A percentile compares a stretch with the other conserved stretches of the same genome.
These are phyloP conservation scores for Hyaena hyaena DNA, from an alignment of 2,113 vertebrate species.

Conservation along the genomic window DNA sequence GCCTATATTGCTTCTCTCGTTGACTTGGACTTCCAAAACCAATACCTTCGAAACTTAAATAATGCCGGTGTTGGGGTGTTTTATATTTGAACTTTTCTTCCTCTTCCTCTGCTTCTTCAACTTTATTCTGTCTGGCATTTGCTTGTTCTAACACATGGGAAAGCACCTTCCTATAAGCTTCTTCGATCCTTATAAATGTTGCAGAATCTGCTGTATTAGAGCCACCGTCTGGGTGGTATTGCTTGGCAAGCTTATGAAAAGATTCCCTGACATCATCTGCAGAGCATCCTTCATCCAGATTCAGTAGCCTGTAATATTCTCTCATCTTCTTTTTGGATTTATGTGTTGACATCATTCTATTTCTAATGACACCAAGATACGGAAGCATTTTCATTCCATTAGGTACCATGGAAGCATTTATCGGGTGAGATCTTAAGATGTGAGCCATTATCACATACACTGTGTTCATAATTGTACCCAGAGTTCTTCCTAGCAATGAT, in stretches of 20 bases:
- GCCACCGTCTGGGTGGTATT: slow-evolving; percentile 94
- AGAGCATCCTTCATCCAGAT: slow-evolving; percentile 86
- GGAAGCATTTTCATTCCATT: slow-evolving; percentile 62
- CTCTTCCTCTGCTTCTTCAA: slow-evolving; percentile 84
- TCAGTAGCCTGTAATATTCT: slow-evolving; percentile 86
- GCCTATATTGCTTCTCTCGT: slow-evolving; percentile 93
- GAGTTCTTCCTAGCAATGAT: slow-evolving; percentile 70
- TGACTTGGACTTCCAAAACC: slow-evolving; percentile 95
- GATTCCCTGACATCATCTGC: slow-evolving; percentile 90
- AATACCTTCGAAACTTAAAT: slow-evolving; percentile 95
- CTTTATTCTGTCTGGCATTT: background rate
- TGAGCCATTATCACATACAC: slow-evolving; percentile 57
- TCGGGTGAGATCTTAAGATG: slow-evolving; percentile 61
- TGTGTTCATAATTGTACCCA: slow-evolving; percentile 60
- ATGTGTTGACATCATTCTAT: slow-evolving; percentile 79
- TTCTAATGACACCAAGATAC: slow-evolving; percentile 38
- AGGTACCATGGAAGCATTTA: slow-evolving; percentile 55
- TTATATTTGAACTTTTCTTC: slow-evolving; percentile 86
- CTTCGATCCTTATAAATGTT: slow-evolving; percentile 91
- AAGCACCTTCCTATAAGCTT: slow-evolving; percentile 92
- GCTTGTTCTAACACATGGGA: slow-evolving; percentile 82
- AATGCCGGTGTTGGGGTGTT: slow-evolving; percentile 93
- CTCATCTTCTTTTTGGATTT: slow-evolving; percentile 73
- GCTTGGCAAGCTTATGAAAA: slow-evolving; percentile 91
- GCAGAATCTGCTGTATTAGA: slow-evolving; percentile 86